phyloP scores from a whole-genome alignment of 2,888 invertebrate species.

The Didymodactylos carnosus region DNA sequence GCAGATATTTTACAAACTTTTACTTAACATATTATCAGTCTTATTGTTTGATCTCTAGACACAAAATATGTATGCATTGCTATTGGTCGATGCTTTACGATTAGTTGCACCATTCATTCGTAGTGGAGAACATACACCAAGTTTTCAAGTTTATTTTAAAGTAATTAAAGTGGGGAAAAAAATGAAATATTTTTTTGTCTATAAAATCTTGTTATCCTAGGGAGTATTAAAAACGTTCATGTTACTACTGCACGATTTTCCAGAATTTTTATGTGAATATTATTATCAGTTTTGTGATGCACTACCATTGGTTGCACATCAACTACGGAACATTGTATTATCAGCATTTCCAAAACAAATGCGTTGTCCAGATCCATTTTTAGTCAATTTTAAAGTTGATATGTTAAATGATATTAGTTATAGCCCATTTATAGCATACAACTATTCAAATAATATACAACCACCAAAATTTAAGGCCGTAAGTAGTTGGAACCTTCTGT shows the following conservation, averaged over 20 bases:
- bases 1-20: not conserved
- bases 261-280: constrained; percentile 94
- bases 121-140: constrained; percentile 82
- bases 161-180: too few species aligned
- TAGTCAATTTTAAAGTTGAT: constrained; percentile 42
- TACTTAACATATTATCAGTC: not conserved
- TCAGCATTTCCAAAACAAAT: constrained; percentile 94
- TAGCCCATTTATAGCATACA: constrained; percentile 61
- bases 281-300: constrained; percentile 97
- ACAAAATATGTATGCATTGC: constrained; percentile 66
- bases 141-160: constrained; percentile 78
- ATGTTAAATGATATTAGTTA: constrained; percentile 69
- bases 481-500: constrained; percentile 21
- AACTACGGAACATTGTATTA: constrained; percentile 84
- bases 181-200: constrained; percentile 10
- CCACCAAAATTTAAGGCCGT: constrained; percentile 72
- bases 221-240: constrained; percentile 71
- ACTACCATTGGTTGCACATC: constrained; percentile 95
- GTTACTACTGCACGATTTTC: constrained; percentile 90
- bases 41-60: not conserved
- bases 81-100: constrained; percentile 81
- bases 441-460: constrained; percentile 65
- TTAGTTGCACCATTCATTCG: constrained; percentile 86
- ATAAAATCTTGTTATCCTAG: too few species aligned
- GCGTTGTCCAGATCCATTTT: constrained; percentile 88